A percentile compares a stretch with the other conserved stretches of the same genome.
phyloP scores from a whole-genome alignment of 2,888 invertebrate genomes.

The Aelia acuminata region DNA sequence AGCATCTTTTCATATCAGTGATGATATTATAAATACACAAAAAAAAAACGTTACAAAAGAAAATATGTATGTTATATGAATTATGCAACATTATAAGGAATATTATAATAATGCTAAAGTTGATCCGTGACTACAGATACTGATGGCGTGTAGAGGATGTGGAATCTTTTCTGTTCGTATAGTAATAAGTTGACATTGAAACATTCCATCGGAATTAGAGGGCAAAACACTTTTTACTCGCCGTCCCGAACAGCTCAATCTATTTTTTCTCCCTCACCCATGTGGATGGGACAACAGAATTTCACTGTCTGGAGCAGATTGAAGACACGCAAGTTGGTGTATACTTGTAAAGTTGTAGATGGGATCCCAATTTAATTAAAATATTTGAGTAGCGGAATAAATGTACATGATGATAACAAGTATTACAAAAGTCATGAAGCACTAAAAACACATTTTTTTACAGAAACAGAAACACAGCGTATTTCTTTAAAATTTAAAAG shows the following conservation, averaged over 20 bases:
- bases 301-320: not conserved
- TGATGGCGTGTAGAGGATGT: conserved; percentile 13
- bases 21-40: too few species aligned
- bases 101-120: not conserved
- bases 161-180: not conserved
- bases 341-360: not conserved
- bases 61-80: too few species aligned
- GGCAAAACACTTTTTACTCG: not conserved
- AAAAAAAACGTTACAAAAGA: too few species aligned
- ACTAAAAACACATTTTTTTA: not conserved
- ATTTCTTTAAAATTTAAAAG: too few species aligned
- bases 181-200: not conserved
- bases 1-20: too few species aligned
- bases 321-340: conserved; percentile 32
- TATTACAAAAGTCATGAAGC: not conserved
- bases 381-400: not conserved
- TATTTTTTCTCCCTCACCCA: not conserved
- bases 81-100: not conserved
- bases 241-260: not conserved
- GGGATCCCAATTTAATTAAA: not conserved
- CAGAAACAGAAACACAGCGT: too few species aligned
- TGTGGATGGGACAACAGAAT: not conserved
- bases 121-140: not conserved
- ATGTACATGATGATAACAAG: not conserved
- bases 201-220: conserved; percentile 39